Conservation (phyloP, 37 sponge, comb jelly and placozoan species). For the Hexactinellida sp. region DNA sequence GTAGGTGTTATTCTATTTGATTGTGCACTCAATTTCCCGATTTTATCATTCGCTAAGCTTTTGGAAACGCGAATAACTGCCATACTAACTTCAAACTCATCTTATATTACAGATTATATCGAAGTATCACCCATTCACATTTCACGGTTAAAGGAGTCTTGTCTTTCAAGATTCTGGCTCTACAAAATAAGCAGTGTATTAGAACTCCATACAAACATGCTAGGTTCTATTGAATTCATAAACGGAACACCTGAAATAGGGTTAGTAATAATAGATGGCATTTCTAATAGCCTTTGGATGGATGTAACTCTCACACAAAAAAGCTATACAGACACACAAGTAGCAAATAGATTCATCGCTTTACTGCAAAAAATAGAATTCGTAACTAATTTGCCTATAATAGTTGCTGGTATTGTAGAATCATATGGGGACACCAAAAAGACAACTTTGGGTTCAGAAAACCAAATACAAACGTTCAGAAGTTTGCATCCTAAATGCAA, state of each 20-base stretch:
- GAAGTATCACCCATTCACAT: background rate
- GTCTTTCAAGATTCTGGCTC: background rate
- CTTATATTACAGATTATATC: background rate
- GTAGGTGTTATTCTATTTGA: background rate
- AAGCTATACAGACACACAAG: background rate
- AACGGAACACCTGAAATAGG: background rate
- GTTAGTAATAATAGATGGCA: background rate
- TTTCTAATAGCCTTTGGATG: background rate
- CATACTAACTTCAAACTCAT: background rate
- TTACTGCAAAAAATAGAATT: background rate
- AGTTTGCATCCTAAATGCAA: background rate
- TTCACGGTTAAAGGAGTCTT: background rate
- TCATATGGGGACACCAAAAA: background rate
- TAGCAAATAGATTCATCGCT: background rate
- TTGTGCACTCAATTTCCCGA: constrained; percentile 5
- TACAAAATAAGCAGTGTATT: background rate
- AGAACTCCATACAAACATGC: background rate
- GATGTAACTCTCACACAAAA: background rate
- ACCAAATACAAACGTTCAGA: background rate
- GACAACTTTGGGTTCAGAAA: background rate
- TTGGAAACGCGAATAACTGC: background rate
- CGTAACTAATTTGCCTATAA: background rate
- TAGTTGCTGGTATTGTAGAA: background rate
- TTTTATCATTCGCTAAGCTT: background rate
- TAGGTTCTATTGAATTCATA: background rate